phyloP scores from a whole-genome alignment of 2,888 invertebrate genomes.

The Horisme vitalbata region DNA sequence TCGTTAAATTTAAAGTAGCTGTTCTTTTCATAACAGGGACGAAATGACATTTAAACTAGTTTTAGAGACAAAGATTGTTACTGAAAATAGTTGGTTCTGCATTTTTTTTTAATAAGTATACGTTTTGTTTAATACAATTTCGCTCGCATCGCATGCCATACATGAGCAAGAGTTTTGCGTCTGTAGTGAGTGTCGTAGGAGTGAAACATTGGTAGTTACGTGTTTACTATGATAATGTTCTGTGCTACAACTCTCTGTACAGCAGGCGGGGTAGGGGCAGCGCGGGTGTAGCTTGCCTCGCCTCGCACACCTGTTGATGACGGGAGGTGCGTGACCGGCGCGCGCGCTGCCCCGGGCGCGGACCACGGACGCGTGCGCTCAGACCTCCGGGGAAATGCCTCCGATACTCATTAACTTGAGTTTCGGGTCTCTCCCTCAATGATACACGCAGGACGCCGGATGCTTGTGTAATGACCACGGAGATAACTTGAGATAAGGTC shows the following conservation, averaged over 20 bases:
- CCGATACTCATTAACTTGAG: conserved; percentile 74
- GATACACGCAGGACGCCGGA: conserved; percentile 71
- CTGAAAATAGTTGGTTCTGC: no score
- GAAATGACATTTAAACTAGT: no score
- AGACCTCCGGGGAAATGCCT: conserved; percentile 67
- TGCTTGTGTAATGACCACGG: conserved; percentile 67
- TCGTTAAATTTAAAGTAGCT: no score
- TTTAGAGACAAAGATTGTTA: no score
- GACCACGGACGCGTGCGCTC: conserved; percentile 51
- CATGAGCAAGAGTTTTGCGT: no score
- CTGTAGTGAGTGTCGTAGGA: not conserved
- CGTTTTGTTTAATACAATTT: no score
- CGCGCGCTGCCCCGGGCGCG: conserved; percentile 48
- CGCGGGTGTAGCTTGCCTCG: conserved; percentile 36
- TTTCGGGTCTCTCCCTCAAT: conserved; percentile 62
- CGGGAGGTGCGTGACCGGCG: conserved; percentile 49
- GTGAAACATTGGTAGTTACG: no score
- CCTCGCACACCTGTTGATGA: conserved; percentile 46
- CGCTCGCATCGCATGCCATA: no score
- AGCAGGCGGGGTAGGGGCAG: conserved; percentile 2
- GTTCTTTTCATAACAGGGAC: no score
- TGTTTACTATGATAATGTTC: not conserved
- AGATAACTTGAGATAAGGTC: conserved; percentile 33
- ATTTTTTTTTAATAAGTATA: no score
- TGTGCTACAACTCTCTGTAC: not conserved